Percentiles rank a stretch among this genome's conserved stretches.
These are phyloP conservation scores for Luscinia luscinia DNA, from an alignment of 2,797 vertebrate species.

Conservation along the genomic window DNA sequence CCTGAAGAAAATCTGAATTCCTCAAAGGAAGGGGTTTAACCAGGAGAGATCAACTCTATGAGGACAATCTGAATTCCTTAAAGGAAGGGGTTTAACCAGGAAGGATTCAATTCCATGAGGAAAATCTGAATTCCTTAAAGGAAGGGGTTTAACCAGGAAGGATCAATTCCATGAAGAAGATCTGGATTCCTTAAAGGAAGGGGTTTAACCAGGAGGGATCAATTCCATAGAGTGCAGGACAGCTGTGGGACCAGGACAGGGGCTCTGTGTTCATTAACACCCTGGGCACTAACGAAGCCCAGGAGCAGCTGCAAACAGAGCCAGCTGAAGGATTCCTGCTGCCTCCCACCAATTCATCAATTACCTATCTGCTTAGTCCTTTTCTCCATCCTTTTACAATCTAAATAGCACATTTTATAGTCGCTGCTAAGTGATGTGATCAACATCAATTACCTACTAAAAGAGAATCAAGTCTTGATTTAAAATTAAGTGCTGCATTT, in stretches of 20 bases:
- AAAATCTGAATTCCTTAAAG: neutral
- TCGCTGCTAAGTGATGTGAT: conserved; percentile 75
- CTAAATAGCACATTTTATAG: conserved; percentile 77
- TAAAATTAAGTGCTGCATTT: conserved; percentile 76
- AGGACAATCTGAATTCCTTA: neutral
- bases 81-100: conserved; percentile 37
- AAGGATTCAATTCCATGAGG: conserved; percentile 2
- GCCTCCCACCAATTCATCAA: conserved; percentile 54
- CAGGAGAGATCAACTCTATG: neutral
- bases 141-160: conserved; percentile 41
- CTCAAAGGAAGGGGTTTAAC: neutral
- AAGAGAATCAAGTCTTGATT: conserved; percentile 76
- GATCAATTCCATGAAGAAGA: neutral
- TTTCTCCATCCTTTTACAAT: conserved; percentile 69
- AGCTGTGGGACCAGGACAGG: neutral
- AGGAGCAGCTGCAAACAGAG: conserved; percentile 34
- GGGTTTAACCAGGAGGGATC: conserved; percentile 43
- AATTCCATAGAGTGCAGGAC: neutral
- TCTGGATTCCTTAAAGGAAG: neutral
- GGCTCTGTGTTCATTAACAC: neutral
- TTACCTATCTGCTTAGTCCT: conserved; percentile 71
- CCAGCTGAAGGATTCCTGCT: conserved; percentile 29
- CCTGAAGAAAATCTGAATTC: neutral
- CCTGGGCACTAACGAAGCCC: neutral
- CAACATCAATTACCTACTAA: conserved; percentile 80